These are phyloP conservation scores for Leguminivora glycinivorella DNA, from an alignment of 1,140 invertebrate genomes.

Conservation along the genomic window DNA sequence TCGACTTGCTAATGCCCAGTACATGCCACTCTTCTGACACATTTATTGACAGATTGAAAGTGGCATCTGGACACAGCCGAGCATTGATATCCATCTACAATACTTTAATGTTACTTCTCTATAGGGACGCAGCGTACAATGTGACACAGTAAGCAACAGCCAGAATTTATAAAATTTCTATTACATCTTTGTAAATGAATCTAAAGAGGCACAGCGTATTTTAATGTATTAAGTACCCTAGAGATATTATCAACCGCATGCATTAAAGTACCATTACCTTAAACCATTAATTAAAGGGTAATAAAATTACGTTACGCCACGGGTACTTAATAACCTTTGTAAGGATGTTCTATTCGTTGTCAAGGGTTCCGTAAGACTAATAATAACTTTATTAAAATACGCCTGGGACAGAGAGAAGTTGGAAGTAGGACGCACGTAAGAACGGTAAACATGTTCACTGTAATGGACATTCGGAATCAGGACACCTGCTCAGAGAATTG, in stretches of 20 bases:
- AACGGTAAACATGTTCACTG: not conserved
- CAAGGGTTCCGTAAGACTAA: not conserved
- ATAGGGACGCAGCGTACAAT: no score
- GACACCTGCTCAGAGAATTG: not conserved
- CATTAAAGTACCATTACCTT: constrained; percentile 1
- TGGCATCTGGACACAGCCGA: no score
- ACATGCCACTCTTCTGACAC: no score
- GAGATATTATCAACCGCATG: not conserved
- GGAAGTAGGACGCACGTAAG: not conserved
- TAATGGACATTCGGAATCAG: not conserved
- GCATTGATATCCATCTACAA: no score
- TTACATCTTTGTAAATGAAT: not conserved
- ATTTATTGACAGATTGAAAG: no score
- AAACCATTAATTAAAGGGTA: not conserved
- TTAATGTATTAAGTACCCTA: not conserved
- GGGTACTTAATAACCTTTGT: constrained; percentile 2
- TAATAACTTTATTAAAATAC: constrained; percentile 3
- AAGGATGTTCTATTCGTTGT: not conserved
- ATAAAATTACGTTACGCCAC: constrained; percentile 10
- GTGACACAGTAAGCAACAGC: no score
- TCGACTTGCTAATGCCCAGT: no score
- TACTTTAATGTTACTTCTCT: no score
- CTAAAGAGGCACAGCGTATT: not conserved
- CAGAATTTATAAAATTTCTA: no score
- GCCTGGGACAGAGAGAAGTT: not conserved